Evolutionary conservation across 2,113 vertebrate species (phyloP), one percentile per base, ranked within the genome.

Genomic region (Ictalurus furcatus): DNA sequence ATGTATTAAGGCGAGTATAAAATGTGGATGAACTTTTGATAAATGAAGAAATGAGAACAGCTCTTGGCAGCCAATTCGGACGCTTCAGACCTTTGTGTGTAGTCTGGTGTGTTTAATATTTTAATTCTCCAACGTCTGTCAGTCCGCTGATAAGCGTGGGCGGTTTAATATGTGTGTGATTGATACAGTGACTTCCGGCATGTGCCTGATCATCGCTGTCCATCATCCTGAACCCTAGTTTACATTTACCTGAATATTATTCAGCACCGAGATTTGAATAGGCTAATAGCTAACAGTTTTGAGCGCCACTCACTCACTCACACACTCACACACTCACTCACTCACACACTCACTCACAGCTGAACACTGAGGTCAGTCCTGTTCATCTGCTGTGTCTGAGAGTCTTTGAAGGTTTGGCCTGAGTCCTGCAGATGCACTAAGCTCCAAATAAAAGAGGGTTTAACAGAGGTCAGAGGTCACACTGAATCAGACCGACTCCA

Each of bases 391-490:
- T 4, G 28, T 65, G 48, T 65, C 40, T n/a, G 40, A 52, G 73
- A 34, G 14, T 48, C 44, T 63, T 11, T 61, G 25, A 78, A 61
- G 85, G 91, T 84, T 69, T 76, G 58, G 21, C 67, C 59, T 34
- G 56, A 58, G 59, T 65, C 28, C 76, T n/a, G 13, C 40, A 21
- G 63, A 71, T 56, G 61, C 40, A 86, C 54, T 78, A 84, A 88
- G 85, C 88, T 76, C 73, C 21, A 58, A 67, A 81, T 84, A 63
- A n/a, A 56, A 25, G n/a, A 81, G 65, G 85, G 88, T 89, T 92
- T 74, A 63, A 69, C 25, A 30, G 25, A 78, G 76, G 25, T 84
- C 59, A 54, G 30, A 90, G 88, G 88, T 86, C 84, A 90, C 67
- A 71, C 34, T 87, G 48, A 90, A 56, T 56, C 54, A 81, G 28